Base-by-base conservation (phyloP, 2,113 vertebrate genomes). In the Daubentonia madagascariensis region DNA sequence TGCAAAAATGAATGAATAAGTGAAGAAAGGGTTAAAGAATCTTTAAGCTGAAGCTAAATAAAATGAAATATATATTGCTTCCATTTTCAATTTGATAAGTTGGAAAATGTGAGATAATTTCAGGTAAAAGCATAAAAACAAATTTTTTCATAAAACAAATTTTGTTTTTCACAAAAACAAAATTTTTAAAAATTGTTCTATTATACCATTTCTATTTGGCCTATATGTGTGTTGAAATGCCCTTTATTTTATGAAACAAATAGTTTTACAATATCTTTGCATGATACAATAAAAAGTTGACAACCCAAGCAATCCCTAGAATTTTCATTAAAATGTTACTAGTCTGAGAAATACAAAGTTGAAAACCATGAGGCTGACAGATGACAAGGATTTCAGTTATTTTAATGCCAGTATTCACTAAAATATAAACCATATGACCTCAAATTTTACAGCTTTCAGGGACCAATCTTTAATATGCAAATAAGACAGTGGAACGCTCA, bases 201-300 rank as follows among this genome's bases (percentile, higher is more conserved):
- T 76, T 86, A 43, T 87, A 16, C n/a, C 32, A 48, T 96, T 93
- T 79, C 37, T 28, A 63, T 79, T 89, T 96, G 85, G 61, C 63
- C 50, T 79, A 5, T 54, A 43, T 78, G 4, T 85, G 13, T 63
- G 37, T 59, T 89, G n/a, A 93, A 89, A 91, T 89, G 52, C 3
- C n/a, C n/a, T 91, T 96, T 80, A 61, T 88, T 80, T 92, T 75
- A 87, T 70, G 11, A 94, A 76, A 86, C 43, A 61, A 70, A 48
- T 93, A 14, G 3, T 54, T 96, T 72, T 20, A 32, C 86, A 70
- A 37, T 52, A 48, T 37, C 12, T 72, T 83, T 79, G 28, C 61
- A 75, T 83, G 52, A 85, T 52, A 63, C 28, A 93, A 54, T 80
- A 89, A 90, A 86, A 96, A 73, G 14, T 65, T 63, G 18, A 72